Percentiles rank a stretch among this genome's conserved stretches.
phyloP scores from a whole-genome alignment of 2,888 invertebrate genomes.

The Lithophane leautieri region DNA sequence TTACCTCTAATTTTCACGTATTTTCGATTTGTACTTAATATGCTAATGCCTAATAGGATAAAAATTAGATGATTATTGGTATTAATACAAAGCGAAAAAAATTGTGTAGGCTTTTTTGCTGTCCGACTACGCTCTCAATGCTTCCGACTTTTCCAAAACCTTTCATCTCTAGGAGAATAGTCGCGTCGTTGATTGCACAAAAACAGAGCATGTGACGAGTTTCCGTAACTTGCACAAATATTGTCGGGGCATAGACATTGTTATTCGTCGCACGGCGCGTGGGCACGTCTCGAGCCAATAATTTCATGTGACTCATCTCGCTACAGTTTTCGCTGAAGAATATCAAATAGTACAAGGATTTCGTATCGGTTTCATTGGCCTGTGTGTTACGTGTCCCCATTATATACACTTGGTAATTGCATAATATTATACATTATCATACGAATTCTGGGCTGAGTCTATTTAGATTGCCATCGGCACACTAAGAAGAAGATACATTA shows the following conservation, averaged over 20 bases:
- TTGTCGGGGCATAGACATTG: conserved; percentile 54
- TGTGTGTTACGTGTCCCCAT: conserved; percentile 17
- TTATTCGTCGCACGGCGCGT: conserved; percentile 81
- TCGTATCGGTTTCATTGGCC: conserved; percentile 45
- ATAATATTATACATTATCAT: neutral
- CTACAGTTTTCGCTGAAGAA: conserved; percentile 85
- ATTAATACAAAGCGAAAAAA: too few relatives aligned
- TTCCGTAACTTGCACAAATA: conserved; percentile 52
- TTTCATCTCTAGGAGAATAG: conserved; percentile 16
- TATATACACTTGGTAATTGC: neutral
- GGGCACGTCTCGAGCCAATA: conserved; percentile 87
- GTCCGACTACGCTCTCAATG: too few relatives aligned
- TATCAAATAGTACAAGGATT: conserved; percentile 80
- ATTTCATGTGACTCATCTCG: conserved; percentile 86
- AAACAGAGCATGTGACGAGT: conserved; percentile 47
- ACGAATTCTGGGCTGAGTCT: too few relatives aligned
- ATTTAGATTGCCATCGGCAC: too few relatives aligned
- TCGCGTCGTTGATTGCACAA: conserved; percentile 50
- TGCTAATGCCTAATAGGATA: too few relatives aligned
- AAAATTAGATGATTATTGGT: too few relatives aligned
- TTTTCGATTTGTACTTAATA: too few relatives aligned
- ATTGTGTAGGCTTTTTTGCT: too few relatives aligned
- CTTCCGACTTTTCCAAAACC: neutral
- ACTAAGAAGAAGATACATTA: too few relatives aligned
- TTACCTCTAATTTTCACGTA: too few relatives aligned